Conservation (phyloP, 2,113 vertebrate species). For the Thomomys bottae region DNA sequence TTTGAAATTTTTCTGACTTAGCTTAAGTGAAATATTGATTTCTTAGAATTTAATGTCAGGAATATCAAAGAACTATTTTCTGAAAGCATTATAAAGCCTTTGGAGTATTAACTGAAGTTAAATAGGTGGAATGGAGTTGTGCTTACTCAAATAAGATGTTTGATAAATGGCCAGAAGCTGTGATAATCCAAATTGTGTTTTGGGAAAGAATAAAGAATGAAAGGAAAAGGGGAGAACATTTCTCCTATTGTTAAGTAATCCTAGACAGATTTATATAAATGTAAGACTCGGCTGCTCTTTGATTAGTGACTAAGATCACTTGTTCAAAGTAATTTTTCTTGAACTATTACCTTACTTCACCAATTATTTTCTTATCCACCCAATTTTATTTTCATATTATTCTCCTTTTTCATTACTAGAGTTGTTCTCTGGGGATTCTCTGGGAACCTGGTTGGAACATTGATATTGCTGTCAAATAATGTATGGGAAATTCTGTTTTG, state of each 20-base stretch:
- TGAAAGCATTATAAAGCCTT: constrained; percentile 54
- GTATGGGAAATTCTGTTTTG: constrained; percentile 49
- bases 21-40: constrained; percentile 65
- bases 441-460: background rate
- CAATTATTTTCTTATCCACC: background rate
- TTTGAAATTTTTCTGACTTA: constrained; percentile 60
- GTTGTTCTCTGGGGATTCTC: constrained; percentile 33
- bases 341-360: background rate
- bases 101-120: constrained; percentile 57
- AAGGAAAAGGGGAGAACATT: constrained; percentile 2
- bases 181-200: constrained; percentile 20
- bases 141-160: constrained; percentile 51
- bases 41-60: constrained; percentile 58
- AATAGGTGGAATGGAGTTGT: constrained; percentile 45
- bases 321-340: constrained; percentile 43
- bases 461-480: constrained; percentile 53
- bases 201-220: constrained; percentile 31
- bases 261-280: background rate
- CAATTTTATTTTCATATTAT: background rate
- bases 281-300: background rate
- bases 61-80: constrained; percentile 62
- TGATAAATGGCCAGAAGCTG: constrained; percentile 51
- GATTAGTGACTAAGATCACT: background rate
- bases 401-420: background rate
- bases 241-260: background rate